These are phyloP conservation scores for Dendronephthya gigantea DNA, from an alignment of 64 coral and sea anemone species.

Conservation along the genomic window DNA sequence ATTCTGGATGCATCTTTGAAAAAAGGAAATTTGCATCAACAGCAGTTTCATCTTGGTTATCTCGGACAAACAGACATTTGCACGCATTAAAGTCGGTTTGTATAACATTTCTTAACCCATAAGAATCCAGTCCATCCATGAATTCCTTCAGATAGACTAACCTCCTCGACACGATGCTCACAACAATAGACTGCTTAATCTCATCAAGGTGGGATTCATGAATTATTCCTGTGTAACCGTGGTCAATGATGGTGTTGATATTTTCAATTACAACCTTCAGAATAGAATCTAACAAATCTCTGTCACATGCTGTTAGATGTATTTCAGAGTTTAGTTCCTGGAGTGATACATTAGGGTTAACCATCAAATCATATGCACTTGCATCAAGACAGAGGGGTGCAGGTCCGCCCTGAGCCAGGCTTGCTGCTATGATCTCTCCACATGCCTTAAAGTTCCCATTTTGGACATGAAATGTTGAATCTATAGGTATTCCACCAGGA, in stretches of 20 bases:
- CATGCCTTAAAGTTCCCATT: constrained; percentile 24
- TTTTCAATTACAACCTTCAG: not conserved
- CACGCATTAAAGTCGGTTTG: constrained; percentile 16
- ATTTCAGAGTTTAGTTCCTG: not conserved
- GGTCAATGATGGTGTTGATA: not conserved
- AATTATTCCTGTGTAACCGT: constrained; percentile 3
- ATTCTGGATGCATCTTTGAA: constrained; percentile 22
- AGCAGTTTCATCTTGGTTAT: not conserved
- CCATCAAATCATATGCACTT: constrained; percentile 20
- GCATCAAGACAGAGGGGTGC: constrained; percentile 10
- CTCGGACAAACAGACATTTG: constrained; percentile 41
- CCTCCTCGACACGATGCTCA: constrained; percentile 27
- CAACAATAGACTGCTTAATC: not conserved
- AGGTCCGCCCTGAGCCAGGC: constrained; percentile 34
- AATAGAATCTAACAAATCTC: not conserved
- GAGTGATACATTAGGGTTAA: not conserved
- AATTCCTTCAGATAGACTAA: constrained; percentile 28
- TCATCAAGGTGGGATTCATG: not conserved
- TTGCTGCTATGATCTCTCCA: constrained; percentile 35
- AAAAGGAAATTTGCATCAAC: constrained; percentile 47
- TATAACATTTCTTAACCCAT: constrained; percentile 25
- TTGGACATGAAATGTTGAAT: constrained; percentile 21
- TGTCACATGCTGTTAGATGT: not conserved
- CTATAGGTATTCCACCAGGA: constrained; percentile 29
- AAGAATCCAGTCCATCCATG: constrained; percentile 19